Percentiles rank a stretch among this genome's conserved stretches.
Evolutionary conservation across 2,797 vertebrate genomes (phyloP).

Genomic region (Anniella stebbinsi): DNA sequence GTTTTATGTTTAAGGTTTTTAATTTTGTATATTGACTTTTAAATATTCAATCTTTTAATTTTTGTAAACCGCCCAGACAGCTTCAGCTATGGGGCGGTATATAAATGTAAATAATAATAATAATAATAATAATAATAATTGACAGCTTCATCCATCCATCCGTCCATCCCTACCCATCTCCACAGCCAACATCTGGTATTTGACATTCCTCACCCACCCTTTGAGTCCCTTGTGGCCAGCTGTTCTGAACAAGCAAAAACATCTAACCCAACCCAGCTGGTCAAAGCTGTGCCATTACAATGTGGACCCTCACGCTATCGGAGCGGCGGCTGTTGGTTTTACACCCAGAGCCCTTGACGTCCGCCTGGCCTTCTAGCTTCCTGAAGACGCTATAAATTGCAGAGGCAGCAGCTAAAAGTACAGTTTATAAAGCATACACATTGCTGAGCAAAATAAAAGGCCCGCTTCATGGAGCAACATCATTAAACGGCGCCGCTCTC

Average conservation of each 20-base stretch:
- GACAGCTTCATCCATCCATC: no score
- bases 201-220: no score
- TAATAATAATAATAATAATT: no score
- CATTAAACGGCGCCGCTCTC: background rate
- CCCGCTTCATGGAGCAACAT: background rate
- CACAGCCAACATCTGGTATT: no score
- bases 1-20: no score
- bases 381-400: slow-evolving; percentile 46
- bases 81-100: no score
- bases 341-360: accelerated
- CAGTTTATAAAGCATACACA: slow-evolving; percentile 13
- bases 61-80: no score
- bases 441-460: slow-evolving; percentile 39
- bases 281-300: background rate
- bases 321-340: background rate
- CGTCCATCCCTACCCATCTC: no score
- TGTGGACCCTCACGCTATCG: accelerated
- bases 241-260: background rate
- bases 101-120: no score
- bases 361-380: background rate
- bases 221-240: background rate
- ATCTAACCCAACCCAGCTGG: background rate
- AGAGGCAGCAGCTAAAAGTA: slow-evolving; percentile 20
- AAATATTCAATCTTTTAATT: no score
- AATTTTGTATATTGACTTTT: no score